Conservation (phyloP, 2,888 invertebrate species). For the Ochlodes sylvanus region DNA sequence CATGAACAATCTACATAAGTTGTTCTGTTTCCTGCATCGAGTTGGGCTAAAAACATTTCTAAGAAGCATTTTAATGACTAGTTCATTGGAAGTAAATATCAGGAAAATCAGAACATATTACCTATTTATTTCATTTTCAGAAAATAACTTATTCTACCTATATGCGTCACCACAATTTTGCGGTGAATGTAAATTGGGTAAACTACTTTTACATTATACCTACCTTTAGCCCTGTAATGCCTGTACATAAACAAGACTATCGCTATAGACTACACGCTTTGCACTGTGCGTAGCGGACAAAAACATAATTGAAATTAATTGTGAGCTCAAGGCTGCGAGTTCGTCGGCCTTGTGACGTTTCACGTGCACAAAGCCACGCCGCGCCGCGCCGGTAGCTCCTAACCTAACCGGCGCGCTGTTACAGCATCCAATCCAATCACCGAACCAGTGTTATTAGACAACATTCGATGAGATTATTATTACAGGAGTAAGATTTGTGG, state of each 20-base stretch:
- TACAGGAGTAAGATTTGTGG: too few relatives aligned
- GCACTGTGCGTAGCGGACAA: slow-evolving; percentile 16
- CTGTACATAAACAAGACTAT: slow-evolving; percentile 10
- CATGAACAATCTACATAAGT: too few relatives aligned
- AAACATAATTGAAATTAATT: slow-evolving; percentile 74
- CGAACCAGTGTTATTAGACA: neutral
- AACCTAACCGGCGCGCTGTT: slow-evolving; percentile 34
- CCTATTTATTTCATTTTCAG: too few relatives aligned
- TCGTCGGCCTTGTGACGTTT: slow-evolving; percentile 68
- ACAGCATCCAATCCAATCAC: slow-evolving; percentile 13
- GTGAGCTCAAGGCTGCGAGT: slow-evolving; percentile 72
- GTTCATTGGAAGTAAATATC: too few relatives aligned
- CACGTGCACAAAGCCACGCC: slow-evolving; percentile 47
- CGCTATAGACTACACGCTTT: neutral
- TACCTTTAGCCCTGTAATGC: neutral
- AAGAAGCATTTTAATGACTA: too few relatives aligned
- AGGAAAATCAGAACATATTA: too few relatives aligned
- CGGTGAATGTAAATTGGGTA: neutral
- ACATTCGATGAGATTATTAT: too few relatives aligned
- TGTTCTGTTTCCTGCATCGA: too few relatives aligned
- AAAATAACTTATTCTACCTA: too few relatives aligned
- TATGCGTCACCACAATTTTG: too few relatives aligned
- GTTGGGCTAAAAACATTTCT: too few relatives aligned
- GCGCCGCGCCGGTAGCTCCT: slow-evolving; percentile 50
- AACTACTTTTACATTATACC: too few relatives aligned